phyloP scores from a whole-genome alignment of 2,888 invertebrate genomes.

The Flexamia atlantica region DNA sequence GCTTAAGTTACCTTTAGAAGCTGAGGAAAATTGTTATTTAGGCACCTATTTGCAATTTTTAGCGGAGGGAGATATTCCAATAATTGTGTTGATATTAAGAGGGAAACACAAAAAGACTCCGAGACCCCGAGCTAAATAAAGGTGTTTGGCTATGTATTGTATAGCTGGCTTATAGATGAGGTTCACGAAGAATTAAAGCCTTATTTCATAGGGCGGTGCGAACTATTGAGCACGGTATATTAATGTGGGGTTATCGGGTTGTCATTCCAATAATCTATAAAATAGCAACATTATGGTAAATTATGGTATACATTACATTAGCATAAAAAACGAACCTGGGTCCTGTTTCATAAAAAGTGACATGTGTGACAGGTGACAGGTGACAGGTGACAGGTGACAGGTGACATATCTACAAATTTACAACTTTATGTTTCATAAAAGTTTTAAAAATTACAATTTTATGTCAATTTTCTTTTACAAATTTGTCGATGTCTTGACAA shows the following conservation, averaged over 20 bases:
- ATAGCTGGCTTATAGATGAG: conserved; percentile 36
- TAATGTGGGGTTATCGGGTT: conserved; percentile 51
- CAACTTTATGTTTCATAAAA: no score
- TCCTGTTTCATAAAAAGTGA: no score
- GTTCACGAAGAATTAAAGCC: not conserved
- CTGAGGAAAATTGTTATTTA: conserved; percentile 7
- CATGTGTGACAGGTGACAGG: no score
- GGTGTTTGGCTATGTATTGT: conserved; percentile 17
- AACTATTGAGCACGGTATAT: conserved; percentile 26
- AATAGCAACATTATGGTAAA: not conserved
- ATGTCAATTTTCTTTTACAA: no score
- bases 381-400: no score
- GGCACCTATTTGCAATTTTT: conserved; percentile 50
- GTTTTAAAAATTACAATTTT: no score
- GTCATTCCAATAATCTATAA: conserved; percentile 33
- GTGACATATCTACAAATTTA: no score
- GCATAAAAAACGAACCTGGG: no score
- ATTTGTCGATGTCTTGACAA: no score
- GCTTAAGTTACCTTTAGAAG: conserved; percentile 6
- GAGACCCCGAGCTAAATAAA: conserved; percentile 37
- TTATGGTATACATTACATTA: no score
- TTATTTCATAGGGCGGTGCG: conserved; percentile 30
- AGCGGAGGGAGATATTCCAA: conserved; percentile 33
- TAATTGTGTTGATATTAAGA: conserved; percentile 48
- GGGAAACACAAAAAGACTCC: conserved; percentile 7